These are phyloP conservation scores for Athetis lepigone DNA, from an alignment of 2,888 invertebrate genomes.

Conservation along the genomic window DNA sequence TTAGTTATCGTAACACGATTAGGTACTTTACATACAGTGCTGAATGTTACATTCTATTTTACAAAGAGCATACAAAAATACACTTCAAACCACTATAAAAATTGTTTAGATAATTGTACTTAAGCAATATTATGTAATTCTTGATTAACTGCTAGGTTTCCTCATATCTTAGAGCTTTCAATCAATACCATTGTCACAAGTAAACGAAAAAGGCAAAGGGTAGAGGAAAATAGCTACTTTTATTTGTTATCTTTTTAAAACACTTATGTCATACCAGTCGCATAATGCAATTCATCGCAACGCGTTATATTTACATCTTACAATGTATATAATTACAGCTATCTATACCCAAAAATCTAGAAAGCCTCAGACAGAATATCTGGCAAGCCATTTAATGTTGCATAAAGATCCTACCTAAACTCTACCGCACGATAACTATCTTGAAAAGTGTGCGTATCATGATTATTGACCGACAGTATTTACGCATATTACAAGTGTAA, in stretches of 20 bases:
- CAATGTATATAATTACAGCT: slow-evolving; percentile 43
- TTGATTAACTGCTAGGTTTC: slow-evolving; percentile 20
- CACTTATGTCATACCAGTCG: slow-evolving; percentile 35
- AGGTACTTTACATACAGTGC: slow-evolving; percentile 30
- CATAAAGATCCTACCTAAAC: slow-evolving; percentile 25
- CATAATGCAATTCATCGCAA: slow-evolving; percentile 37
- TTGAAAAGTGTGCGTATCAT: slow-evolving; percentile 59
- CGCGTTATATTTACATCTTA: slow-evolving; percentile 52
- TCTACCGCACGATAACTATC: slow-evolving; percentile 36
- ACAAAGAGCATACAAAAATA: slow-evolving; percentile 84
- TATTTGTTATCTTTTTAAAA: slow-evolving; percentile 11
- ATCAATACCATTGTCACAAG: background rate
- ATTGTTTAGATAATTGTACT: slow-evolving; percentile 40
- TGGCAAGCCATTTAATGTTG: slow-evolving; percentile 53
- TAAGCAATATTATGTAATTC: slow-evolving; percentile 31
- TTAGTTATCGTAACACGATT: slow-evolving; percentile 37
- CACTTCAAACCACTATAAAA: slow-evolving; percentile 63
- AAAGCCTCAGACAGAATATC: slow-evolving; percentile 53
- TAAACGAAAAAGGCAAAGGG: slow-evolving; percentile 30
- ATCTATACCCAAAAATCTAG: slow-evolving; percentile 45
- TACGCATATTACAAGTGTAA: slow-evolving; percentile 35
- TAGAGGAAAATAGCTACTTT: slow-evolving; percentile 9
- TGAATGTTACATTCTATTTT: slow-evolving; percentile 61
- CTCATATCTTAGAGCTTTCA: slow-evolving; percentile 11
- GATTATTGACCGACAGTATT: slow-evolving; percentile 49